These are phyloP conservation scores for Pristionchus pacificus DNA, from an alignment of 1,140 invertebrate genomes.

Conservation along the genomic window DNA sequence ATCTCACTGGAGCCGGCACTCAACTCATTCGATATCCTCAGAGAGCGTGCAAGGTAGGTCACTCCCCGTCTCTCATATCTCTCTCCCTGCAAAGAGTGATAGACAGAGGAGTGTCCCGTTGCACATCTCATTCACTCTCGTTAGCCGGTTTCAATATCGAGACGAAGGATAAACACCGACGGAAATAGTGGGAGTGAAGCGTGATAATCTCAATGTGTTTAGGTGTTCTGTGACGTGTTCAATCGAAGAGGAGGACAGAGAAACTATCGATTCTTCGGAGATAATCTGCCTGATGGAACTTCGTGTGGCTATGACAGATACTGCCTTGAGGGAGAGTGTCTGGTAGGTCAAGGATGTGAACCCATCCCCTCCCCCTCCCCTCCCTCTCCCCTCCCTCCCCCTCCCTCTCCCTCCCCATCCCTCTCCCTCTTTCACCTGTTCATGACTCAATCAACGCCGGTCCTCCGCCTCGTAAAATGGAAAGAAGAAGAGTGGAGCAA, in stretches of 20 bases:
- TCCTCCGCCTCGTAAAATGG: too few relatives aligned
- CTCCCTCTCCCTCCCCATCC: too few relatives aligned
- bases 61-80: not conserved
- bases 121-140: too few relatives aligned
- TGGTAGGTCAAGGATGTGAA: conserved; percentile 48
- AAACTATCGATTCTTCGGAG: conserved; percentile 58
- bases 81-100: too few relatives aligned
- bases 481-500: not conserved
- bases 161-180: too few relatives aligned
- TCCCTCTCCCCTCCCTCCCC: not conserved
- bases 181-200: not conserved
- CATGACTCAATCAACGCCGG: too few relatives aligned
- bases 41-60: conserved; percentile 52
- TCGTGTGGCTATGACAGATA: conserved; percentile 55
- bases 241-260: conserved; percentile 43
- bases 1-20: conserved; percentile 50
- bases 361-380: too few relatives aligned
- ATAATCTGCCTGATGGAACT: conserved; percentile 55
- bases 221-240: conserved; percentile 56
- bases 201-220: conserved; percentile 14
- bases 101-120: too few relatives aligned
- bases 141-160: too few relatives aligned
- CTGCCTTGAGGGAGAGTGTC: conserved; percentile 54
- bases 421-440: too few relatives aligned
- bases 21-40: conserved; percentile 54